A percentile compares a stretch with the other conserved stretches of the same genome.
Conservation (phyloP, 2,888 invertebrate species). For the Pteria penguin region DNA sequence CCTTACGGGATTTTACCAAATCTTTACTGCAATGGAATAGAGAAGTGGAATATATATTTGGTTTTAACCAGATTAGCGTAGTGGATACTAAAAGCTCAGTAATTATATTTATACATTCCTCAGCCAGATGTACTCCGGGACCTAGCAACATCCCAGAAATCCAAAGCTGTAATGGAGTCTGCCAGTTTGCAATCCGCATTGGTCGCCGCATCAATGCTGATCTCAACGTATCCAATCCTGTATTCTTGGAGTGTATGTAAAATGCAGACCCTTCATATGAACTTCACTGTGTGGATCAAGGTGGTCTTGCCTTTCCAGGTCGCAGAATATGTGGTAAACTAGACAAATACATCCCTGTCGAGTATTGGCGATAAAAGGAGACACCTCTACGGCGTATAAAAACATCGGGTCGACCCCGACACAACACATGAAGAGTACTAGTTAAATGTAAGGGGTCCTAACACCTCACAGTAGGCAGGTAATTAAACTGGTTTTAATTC, state of each 20-base stretch:
- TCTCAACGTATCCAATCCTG: not conserved
- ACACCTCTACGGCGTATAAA: no score
- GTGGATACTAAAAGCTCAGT: no score
- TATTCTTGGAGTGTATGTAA: not conserved
- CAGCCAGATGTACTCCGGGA: not conserved
- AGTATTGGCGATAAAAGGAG: no score
- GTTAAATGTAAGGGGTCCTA: no score
- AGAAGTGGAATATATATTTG: no score
- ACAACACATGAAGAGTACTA: no score
- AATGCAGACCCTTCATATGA: conserved; percentile 5
- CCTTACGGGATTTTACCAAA: no score
- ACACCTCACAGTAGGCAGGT: no score
- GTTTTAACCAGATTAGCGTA: no score
- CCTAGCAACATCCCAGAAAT: not conserved
- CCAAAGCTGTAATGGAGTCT: not conserved
- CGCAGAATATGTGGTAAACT: not conserved
- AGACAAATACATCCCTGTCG: conserved; percentile 2
- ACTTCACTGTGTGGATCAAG: not conserved
- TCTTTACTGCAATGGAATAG: no score
- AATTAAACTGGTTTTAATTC: no score
- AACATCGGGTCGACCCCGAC: no score
- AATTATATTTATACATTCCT: not conserved
- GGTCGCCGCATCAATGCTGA: not conserved
- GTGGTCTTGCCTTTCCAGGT: not conserved
- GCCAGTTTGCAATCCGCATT: not conserved